Percentiles rank a stretch among this genome's conserved stretches.
phyloP scores from a whole-genome alignment of 1,140 invertebrate genomes.

The Laodelphax striatellus region DNA sequence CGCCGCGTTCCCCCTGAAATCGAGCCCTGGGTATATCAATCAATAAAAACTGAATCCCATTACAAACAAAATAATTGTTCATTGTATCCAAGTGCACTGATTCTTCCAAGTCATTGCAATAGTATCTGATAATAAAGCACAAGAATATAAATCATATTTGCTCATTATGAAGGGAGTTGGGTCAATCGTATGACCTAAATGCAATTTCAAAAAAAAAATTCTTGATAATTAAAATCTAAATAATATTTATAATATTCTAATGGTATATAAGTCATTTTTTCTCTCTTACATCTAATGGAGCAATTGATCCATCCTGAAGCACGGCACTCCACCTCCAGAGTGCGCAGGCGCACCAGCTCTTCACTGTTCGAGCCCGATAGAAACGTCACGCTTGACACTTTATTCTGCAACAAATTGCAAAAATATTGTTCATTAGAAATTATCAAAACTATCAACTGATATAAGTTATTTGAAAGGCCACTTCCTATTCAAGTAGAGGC shows the following conservation, averaged over 20 bases:
- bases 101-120: too few relatives aligned
- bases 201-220: background rate
- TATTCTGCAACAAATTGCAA: conserved; percentile 55
- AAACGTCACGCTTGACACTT: conserved; percentile 72
- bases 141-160: too few relatives aligned
- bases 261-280: background rate
- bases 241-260: background rate
- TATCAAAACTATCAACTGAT: conserved; percentile 6
- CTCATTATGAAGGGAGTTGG: too few relatives aligned
- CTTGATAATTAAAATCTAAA: background rate
- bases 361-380: conserved; percentile 66
- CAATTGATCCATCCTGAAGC: conserved; percentile 81
- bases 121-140: too few relatives aligned
- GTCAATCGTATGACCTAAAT: too few relatives aligned
- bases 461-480: background rate
- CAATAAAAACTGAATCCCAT: too few relatives aligned
- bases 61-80: too few relatives aligned
- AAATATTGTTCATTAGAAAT: background rate
- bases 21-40: too few relatives aligned
- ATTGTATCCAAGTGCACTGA: too few relatives aligned
- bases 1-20: too few relatives aligned
- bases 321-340: conserved; percentile 69
- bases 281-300: conserved; percentile 35
- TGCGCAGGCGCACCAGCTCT: conserved; percentile 65
- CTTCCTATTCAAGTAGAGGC: too few relatives aligned